phyloP scores from a whole-genome alignment of 2,113 vertebrate genomes.

The Barnardius zonarius region DNA sequence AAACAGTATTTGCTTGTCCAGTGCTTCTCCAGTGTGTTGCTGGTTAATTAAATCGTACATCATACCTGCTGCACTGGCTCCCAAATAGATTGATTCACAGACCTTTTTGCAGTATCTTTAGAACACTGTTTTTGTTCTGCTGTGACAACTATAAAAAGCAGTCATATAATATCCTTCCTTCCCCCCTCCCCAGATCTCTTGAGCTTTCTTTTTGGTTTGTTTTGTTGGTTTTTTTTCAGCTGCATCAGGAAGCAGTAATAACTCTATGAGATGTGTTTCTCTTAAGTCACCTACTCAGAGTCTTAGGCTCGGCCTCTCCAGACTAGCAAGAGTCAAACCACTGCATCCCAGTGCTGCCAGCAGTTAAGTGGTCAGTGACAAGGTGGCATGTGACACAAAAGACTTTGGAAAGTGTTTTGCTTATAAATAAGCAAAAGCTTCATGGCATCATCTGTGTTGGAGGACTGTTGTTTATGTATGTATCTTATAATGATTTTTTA shows the following conservation, averaged over 20 bases:
- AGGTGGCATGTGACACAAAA: neutral
- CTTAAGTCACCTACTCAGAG: conserved; percentile 84
- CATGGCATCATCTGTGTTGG: neutral
- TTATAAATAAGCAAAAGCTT: neutral
- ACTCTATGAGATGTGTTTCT: neutral
- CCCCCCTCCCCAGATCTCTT: neutral
- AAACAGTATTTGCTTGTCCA: neutral
- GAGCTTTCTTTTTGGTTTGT: neutral
- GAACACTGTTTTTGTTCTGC: neutral
- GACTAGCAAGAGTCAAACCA: conserved; percentile 87
- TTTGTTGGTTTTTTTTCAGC: conserved; percentile 62
- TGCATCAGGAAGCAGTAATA: conserved; percentile 72
- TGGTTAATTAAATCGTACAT: neutral
- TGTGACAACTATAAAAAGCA: neutral
- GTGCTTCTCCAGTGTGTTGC: neutral
- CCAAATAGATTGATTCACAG: neutral
- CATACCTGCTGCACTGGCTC: neutral
- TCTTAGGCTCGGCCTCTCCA: conserved; percentile 90
- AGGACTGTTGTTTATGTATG: neutral
- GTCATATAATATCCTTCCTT: rapidly evolving
- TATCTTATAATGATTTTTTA: neutral
- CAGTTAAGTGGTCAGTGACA: conserved; percentile 57
- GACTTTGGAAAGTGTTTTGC: neutral
- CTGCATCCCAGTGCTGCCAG: conserved; percentile 81
- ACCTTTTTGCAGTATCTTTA: neutral